A percentile compares a stretch with the other conserved stretches of the same genome.
These are phyloP conservation scores for Drosophila biarmipes DNA, from an alignment of 1,140 invertebrate species.

Conservation along the genomic window DNA sequence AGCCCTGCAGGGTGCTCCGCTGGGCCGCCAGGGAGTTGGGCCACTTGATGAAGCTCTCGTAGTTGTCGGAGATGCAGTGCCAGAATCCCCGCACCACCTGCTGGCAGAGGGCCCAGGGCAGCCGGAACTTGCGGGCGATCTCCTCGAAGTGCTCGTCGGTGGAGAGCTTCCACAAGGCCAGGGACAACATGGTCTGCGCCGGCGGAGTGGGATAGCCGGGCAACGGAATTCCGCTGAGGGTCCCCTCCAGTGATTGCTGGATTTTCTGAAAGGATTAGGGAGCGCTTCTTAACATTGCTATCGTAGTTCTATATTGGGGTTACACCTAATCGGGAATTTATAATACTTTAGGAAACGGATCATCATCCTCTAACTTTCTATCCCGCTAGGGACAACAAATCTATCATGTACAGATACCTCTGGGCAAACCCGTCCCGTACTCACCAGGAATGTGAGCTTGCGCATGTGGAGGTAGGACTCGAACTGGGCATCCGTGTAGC, in stretches of 20 bases:
- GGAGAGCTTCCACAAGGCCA: conserved; percentile 77
- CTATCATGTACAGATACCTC: too few species aligned
- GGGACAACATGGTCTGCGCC: conserved; percentile 65
- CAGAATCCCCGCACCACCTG: conserved; percentile 75
- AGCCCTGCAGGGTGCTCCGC: conserved; percentile 55
- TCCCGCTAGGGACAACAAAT: background rate
- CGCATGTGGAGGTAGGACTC: conserved; percentile 76
- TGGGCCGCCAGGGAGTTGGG: conserved; percentile 73
- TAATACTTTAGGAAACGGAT: too few species aligned
- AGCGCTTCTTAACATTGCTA: background rate
- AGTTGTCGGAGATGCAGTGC: conserved; percentile 76
- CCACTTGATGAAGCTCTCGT: conserved; percentile 80
- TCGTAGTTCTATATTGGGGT: too few species aligned
- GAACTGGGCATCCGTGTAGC: conserved; percentile 71
- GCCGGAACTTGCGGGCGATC: conserved; percentile 72
- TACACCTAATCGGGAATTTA: too few species aligned
- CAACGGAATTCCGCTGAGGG: conserved; percentile 34
- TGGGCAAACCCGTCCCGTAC: background rate
- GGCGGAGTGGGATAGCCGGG: conserved; percentile 47
- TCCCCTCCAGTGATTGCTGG: conserved; percentile 50
- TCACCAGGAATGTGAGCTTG: conserved; percentile 72
- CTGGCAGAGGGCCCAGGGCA: conserved; percentile 68
- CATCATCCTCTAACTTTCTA: too few species aligned
- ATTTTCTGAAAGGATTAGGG: conserved; percentile 34
- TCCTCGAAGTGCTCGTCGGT: conserved; percentile 83